Evolutionary conservation across 2,113 vertebrate species (phyloP).

Genomic region (Protomyctophum bolini): DNA sequence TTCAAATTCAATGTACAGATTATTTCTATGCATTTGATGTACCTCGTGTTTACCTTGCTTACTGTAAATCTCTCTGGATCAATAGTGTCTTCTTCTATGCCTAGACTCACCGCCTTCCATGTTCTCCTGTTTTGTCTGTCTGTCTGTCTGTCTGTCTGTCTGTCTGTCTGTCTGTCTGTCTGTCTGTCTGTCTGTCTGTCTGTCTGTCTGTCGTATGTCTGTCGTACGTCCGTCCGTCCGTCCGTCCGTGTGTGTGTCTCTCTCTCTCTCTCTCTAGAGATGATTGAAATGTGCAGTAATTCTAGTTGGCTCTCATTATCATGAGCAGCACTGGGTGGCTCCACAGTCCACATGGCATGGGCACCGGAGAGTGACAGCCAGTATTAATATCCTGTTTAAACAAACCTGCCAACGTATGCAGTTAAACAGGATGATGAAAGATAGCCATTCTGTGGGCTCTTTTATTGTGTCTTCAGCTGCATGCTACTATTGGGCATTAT

Average conservation of each 20-base stretch:
- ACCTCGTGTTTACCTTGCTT: too few relatives aligned
- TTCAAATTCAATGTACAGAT: too few relatives aligned
- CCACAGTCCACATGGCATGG: slow-evolving; percentile 46
- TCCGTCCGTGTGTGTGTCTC: background rate
- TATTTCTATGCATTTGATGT: too few relatives aligned
- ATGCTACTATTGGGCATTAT: background rate
- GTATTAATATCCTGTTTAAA: slow-evolving; percentile 36
- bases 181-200: background rate
- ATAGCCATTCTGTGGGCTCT: slow-evolving; percentile 3
- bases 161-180: background rate
- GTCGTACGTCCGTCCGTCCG: background rate
- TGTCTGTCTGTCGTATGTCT: background rate
- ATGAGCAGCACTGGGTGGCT: slow-evolving; percentile 26
- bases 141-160: background rate
- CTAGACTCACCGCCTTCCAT: background rate
- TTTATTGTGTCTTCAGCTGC: slow-evolving; percentile 2
- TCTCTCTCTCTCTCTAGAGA: slow-evolving; percentile 3
- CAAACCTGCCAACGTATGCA: slow-evolving; percentile 26
- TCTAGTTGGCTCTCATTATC: slow-evolving; percentile 48
- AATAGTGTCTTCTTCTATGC: too few relatives aligned
- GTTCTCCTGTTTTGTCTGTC: background rate
- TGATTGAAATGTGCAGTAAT: slow-evolving; percentile 48
- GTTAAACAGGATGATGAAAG: slow-evolving; percentile 25
- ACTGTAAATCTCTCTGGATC: too few relatives aligned
- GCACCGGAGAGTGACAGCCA: slow-evolving; percentile 34